Base-by-base conservation (phyloP, 2,888 invertebrate genomes). In the Perithous albicinctus region DNA sequence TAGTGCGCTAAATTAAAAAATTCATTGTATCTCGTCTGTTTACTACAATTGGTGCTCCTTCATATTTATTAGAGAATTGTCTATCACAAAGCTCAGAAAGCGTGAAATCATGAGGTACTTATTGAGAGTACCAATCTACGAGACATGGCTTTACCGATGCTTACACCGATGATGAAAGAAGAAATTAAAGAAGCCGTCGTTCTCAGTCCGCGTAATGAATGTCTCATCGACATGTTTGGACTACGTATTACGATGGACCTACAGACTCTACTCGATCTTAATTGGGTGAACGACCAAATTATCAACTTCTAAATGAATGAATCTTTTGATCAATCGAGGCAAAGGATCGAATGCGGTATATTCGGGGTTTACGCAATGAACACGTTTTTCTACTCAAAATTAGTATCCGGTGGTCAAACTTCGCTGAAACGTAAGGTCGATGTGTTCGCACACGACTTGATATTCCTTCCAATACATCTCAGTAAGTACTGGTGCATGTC, bases 221-320 rank as follows among this genome's bases (percentile, higher is more conserved):
- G 97, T 23, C 92, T 97, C 2, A 94, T 95, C 0, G 94, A 94
- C 76, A 94, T 92, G 1, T 95, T 94, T 86, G 93, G 93, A 8
- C 87, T 96, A 38, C 94, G 94, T 81, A 95, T 98, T 10, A 95
- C 95, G 77, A 95, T 95, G 61, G 99, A 99, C 91, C 94, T 99
- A 10, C 94, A 95, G 80, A 98, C 99, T 0, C 93, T 99, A 23
- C 93, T 94, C 0, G 97, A 96, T 0, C 93, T 96, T 1, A 97
- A 97, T 92, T 99, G 99, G 99, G 94, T 99, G 0, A 99, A 99
- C 89, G 99, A 99, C 92, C 97, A 97, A 90, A 96, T 99, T 0
- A 99, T 99, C 54, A 99, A 99, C 92, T 98, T 98, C 93, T 99
- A 99, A n/a, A n/a, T n/a, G n/a, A 92, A 97, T 99, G 96, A 97